Conservation (phyloP, 2,113 vertebrate species). For the Grus americana region DNA sequence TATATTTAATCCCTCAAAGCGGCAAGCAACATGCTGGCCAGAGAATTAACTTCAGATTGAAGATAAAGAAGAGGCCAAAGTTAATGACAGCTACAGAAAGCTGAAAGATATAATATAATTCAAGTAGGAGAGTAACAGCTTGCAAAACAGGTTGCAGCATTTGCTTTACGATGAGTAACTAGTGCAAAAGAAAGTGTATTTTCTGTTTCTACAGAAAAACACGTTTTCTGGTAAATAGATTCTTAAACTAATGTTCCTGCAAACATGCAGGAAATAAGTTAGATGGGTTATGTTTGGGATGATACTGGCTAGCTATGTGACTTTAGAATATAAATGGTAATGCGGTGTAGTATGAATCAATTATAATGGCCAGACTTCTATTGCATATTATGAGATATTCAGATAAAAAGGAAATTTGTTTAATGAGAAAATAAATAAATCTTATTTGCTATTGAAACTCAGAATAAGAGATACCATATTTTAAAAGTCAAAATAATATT, state of each 20-base stretch:
- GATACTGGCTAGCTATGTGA: not conserved
- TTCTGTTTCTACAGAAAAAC: not conserved
- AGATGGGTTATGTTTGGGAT: not conserved
- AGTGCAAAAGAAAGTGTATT: slow-evolving; percentile 35
- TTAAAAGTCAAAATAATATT: not conserved
- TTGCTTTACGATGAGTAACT: slow-evolving; percentile 1
- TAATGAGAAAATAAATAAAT: not conserved
- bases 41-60: slow-evolving; percentile 84
- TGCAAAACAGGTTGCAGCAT: slow-evolving; percentile 46
- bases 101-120: slow-evolving; percentile 63
- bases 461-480: not conserved
- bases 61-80: slow-evolving; percentile 75
- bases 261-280: slow-evolving; percentile 3
- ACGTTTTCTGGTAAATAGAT: slow-evolving; percentile 38
- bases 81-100: slow-evolving; percentile 76
- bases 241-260: slow-evolving; percentile 26
- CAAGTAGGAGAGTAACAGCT: slow-evolving; percentile 55
- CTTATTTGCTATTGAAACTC: slow-evolving; percentile 1
- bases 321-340: not conserved
- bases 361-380: not conserved
- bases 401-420: not conserved
- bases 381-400: not conserved
- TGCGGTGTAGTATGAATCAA: not conserved
- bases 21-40: slow-evolving; percentile 73
- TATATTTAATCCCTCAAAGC: slow-evolving; percentile 79